Evolutionary conservation across 1,140 invertebrate genomes (phyloP).

Genomic region (Macrotrachela quadricornifera): DNA sequence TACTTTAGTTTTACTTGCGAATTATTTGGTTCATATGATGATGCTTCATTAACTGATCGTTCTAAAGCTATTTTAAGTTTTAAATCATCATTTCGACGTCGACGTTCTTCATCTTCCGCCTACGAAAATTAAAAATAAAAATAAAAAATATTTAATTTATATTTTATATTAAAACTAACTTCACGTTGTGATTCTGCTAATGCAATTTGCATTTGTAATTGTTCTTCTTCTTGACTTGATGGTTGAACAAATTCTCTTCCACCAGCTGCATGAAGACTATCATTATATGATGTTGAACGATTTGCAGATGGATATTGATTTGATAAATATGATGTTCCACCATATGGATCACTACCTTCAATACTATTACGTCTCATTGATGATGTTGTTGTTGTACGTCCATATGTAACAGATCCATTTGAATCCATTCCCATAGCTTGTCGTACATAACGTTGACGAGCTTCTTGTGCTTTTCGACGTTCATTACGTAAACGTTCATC

Average conservation of each 20-base stretch:
- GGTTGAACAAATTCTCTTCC: not conserved
- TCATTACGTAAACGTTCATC: slow-evolving; percentile 89
- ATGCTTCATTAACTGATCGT: not conserved
- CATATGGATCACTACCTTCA: not conserved
- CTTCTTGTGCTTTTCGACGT: slow-evolving; percentile 75
- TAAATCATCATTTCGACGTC: not conserved
- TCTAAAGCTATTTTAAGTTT: slow-evolving; percentile 6
- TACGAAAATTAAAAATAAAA: no score
- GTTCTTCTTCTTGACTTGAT: slow-evolving; percentile 1
- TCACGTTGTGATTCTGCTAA: slow-evolving; percentile 7
- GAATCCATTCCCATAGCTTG: slow-evolving; percentile 5
- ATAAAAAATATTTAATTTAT: no score
- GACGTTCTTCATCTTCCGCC: slow-evolving; percentile 3
- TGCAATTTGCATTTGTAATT: slow-evolving; percentile 4
- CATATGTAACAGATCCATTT: not conserved
- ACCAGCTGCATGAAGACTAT: no score
- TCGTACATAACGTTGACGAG: slow-evolving; percentile 32
- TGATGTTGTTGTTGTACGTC: no score
- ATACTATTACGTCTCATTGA: no score
- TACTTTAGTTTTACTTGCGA: no score
- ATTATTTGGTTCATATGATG: no score
- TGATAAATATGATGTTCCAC: not conserved
- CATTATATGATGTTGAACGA: no score
- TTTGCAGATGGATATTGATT: no score
- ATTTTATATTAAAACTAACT: no score